A percentile compares a stretch with the other conserved stretches of the same genome.
Evolutionary conservation across 2,797 vertebrate species (phyloP).

Genomic region (Micropoecilia bifurca): DNA sequence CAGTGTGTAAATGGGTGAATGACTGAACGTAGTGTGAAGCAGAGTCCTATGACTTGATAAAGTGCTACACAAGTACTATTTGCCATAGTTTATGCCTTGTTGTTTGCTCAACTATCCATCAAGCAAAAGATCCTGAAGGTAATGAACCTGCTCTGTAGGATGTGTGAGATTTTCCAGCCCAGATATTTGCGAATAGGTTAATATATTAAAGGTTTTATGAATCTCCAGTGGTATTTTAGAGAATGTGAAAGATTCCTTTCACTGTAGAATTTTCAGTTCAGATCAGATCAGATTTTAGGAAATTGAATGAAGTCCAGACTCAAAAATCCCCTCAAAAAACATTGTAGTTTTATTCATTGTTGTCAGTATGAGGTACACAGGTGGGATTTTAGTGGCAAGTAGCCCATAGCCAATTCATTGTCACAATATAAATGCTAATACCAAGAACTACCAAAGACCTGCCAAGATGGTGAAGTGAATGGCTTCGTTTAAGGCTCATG

Average conservation of each 20-base stretch:
- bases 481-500: background rate
- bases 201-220: background rate
- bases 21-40: background rate
- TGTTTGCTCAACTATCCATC: background rate
- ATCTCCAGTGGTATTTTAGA: background rate
- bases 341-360: background rate
- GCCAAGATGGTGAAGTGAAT: background rate
- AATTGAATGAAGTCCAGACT: background rate
- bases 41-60: background rate
- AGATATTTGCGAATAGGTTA: background rate
- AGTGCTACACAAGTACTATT: background rate
- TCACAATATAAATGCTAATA: background rate
- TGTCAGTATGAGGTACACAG: background rate
- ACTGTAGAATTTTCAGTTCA: background rate
- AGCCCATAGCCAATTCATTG: background rate
- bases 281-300: background rate
- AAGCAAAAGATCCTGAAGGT: background rate
- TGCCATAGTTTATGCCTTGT: background rate
- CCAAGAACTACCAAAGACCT: background rate
- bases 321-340: background rate
- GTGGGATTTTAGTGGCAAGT: background rate
- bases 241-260: background rate
- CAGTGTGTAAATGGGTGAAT: background rate
- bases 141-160: background rate
- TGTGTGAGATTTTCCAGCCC: background rate